A percentile compares a stretch with the other conserved stretches of the same genome.
Conservation (phyloP, 2,797 vertebrate genomes). For the Iguana delicatissima region DNA sequence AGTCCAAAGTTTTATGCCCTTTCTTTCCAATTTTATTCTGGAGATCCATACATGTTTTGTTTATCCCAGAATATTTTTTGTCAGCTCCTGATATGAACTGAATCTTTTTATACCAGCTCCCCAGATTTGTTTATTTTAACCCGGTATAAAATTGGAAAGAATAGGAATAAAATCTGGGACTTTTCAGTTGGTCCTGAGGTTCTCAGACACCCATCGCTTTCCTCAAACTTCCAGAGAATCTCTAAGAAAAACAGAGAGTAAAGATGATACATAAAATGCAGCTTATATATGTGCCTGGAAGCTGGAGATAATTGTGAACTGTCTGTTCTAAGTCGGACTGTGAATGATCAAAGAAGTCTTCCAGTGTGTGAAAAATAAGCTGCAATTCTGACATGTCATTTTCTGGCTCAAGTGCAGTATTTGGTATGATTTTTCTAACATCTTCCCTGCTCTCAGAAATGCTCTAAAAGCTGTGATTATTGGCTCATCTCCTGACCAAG, state of each 20-base stretch:
- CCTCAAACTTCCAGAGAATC: background rate
- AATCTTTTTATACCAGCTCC: too few species aligned
- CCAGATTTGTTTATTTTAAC: too few species aligned
- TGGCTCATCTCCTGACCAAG: constrained; percentile 42
- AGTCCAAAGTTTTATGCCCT: too few species aligned
- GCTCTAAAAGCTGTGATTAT: constrained; percentile 42
- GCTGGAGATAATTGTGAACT: constrained; percentile 31
- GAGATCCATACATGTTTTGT: too few species aligned
- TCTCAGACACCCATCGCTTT: too few species aligned
- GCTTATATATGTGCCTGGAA: constrained; percentile 35
- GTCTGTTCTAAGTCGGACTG: constrained; percentile 16
- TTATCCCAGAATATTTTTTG: too few species aligned
- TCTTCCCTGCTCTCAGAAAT: constrained; percentile 20
- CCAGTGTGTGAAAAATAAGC: constrained; percentile 36
- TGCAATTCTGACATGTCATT: constrained; percentile 15
- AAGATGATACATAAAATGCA: background rate
- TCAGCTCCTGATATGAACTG: too few species aligned
- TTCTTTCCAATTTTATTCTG: too few species aligned
- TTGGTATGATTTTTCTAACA: background rate
- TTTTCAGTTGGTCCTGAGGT: background rate
- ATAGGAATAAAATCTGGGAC: too few species aligned
- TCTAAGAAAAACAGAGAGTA: background rate
- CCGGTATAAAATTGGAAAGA: too few species aligned
- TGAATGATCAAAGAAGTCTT: constrained; percentile 25
- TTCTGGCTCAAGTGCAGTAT: background rate